Percentiles rank a stretch among this genome's conserved stretches.
Evolutionary conservation across 2,113 vertebrate genomes (phyloP).

Genomic region (Tyrannus savana): DNA sequence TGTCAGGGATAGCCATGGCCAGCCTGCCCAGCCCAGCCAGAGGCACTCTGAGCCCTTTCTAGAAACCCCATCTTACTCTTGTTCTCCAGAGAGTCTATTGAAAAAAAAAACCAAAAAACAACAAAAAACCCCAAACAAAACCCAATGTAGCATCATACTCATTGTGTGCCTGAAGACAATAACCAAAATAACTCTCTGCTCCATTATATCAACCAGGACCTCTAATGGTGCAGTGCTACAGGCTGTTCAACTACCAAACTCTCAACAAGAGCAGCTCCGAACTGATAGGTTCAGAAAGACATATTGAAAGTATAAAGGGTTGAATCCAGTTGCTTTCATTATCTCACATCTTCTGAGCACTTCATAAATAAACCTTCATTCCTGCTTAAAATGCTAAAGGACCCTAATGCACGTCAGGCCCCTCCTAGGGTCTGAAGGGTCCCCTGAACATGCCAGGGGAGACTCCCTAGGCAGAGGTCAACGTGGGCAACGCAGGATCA

Average conservation of each 20-base stretch:
- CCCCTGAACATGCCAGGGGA: fast-evolving
- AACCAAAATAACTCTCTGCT: not conserved
- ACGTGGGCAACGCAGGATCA: not conserved
- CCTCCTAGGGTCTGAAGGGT: not conserved
- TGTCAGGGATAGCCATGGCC: not conserved
- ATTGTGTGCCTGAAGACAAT: not conserved
- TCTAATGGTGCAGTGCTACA: not conserved
- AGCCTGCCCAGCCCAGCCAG: not conserved
- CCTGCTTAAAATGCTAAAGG: not conserved
- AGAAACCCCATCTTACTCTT: fast-evolving
- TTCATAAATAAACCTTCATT: not conserved
- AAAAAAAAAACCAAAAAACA: not conserved
- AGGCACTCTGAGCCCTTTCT: not conserved
- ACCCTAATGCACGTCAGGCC: fast-evolving
- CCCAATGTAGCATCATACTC: not conserved
- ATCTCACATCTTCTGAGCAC: not conserved
- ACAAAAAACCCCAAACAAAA: not conserved
- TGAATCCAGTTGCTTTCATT: not conserved
- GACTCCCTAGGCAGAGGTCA: not conserved
- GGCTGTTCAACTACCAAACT: fast-evolving
- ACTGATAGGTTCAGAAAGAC: not conserved
- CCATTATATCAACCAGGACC: not conserved
- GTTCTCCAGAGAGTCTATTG: not conserved
- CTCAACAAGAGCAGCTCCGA: not conserved
- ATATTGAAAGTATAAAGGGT: not conserved